These are phyloP conservation scores for Archilochus colubris DNA, from an alignment of 2,113 vertebrate genomes.

Conservation along the genomic window DNA sequence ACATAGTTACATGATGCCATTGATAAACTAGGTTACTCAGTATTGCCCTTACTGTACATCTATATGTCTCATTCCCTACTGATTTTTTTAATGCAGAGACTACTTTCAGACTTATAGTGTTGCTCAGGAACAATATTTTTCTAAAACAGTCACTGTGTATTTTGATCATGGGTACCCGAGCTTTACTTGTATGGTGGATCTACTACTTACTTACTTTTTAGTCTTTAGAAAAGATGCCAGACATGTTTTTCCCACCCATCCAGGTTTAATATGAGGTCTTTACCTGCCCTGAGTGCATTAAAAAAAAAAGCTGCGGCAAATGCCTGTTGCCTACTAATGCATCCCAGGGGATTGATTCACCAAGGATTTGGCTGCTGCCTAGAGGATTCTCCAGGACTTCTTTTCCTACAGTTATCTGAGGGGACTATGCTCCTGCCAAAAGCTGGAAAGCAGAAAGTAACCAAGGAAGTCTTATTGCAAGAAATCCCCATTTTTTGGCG, in stretches of 20 bases:
- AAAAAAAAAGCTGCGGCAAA: not conserved
- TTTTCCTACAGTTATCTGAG: not conserved
- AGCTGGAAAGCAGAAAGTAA: not conserved
- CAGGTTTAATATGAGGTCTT: not conserved
- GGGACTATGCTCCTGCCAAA: not conserved
- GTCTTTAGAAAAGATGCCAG: not conserved
- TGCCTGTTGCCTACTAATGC: not conserved
- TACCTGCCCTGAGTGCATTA: not conserved
- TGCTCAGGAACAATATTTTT: not conserved
- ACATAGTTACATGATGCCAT: not conserved
- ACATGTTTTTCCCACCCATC: not conserved
- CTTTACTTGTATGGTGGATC: not conserved
- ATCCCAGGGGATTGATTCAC: not conserved
- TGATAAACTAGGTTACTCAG: not conserved
- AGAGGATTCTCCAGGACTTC: not conserved
- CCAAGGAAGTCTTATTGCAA: not conserved
- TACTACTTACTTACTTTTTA: not conserved
- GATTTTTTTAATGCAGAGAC: not conserved
- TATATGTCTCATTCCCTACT: not conserved
- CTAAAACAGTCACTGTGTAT: not conserved
- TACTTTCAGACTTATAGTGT: not conserved
- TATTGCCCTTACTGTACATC: not conserved
- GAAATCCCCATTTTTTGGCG: not conserved
- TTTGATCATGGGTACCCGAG: not conserved
- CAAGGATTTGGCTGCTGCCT: not conserved